phyloP scores from a whole-genome alignment of 2,888 invertebrate species.

The Lacanobia oleracea region DNA sequence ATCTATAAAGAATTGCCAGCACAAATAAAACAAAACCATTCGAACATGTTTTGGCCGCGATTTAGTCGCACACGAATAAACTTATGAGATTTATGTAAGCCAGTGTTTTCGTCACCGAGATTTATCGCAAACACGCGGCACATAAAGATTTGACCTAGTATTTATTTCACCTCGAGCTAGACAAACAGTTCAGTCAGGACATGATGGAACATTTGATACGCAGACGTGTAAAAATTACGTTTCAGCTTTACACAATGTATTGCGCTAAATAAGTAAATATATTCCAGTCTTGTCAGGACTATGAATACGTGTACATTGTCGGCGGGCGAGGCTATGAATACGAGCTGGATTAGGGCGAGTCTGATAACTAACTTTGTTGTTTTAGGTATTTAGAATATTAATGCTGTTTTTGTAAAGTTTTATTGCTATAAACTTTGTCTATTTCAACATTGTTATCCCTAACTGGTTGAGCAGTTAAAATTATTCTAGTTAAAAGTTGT shows the following conservation, averaged over 20 bases:
- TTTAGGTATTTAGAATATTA: slow-evolving; percentile 55
- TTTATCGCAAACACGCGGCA: slow-evolving; percentile 35
- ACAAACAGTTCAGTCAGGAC: slow-evolving; percentile 48
- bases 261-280: slow-evolving; percentile 51
- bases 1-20: slow-evolving; percentile 10
- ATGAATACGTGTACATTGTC: slow-evolving; percentile 49
- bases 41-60: slow-evolving; percentile 26
- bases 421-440: slow-evolving; percentile 44
- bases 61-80: slow-evolving; percentile 28
- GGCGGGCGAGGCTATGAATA: slow-evolving; percentile 48
- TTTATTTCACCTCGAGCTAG: slow-evolving; percentile 36
- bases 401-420: slow-evolving; percentile 52
- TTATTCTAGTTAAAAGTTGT: slow-evolving; percentile 46
- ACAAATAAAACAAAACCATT: slow-evolving; percentile 18
- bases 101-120: slow-evolving; percentile 42
- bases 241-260: slow-evolving; percentile 37
- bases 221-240: slow-evolving; percentile 38
- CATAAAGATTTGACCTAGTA: slow-evolving; percentile 36
- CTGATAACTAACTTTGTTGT: slow-evolving; percentile 38
- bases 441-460: slow-evolving; percentile 44
- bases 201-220: slow-evolving; percentile 49
- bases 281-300: slow-evolving; percentile 52
- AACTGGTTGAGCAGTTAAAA: slow-evolving; percentile 38
- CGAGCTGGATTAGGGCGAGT: slow-evolving; percentile 44
- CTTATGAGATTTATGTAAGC: slow-evolving; percentile 41